phyloP scores from a whole-genome alignment of 2,113 vertebrate species.

The Coregonus clupeaformis region DNA sequence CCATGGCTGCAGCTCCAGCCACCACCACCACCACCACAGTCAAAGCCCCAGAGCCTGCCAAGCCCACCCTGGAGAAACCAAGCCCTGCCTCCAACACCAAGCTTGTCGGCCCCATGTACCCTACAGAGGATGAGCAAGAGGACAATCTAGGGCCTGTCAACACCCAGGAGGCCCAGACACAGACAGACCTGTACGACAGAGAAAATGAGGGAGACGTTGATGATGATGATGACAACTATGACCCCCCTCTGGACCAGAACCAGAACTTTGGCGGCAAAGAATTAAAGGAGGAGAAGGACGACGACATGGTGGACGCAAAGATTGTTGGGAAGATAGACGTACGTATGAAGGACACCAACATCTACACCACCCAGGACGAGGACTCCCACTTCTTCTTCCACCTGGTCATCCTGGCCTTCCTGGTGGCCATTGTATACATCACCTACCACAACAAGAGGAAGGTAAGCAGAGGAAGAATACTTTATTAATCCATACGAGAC shows the following conservation, averaged over 20 bases:
- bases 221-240: fast-evolving
- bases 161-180: fast-evolving
- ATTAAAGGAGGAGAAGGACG: not conserved
- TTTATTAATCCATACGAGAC: not conserved
- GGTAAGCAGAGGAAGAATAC: slow-evolving; percentile 69
- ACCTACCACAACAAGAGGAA: slow-evolving; percentile 98
- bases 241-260: not conserved
- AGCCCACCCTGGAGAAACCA: not conserved
- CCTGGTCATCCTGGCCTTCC: slow-evolving; percentile 87
- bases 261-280: not conserved
- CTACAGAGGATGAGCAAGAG: not conserved
- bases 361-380: slow-evolving; percentile 77
- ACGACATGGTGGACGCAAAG: not conserved
- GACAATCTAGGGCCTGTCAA: fast-evolving
- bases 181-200: not conserved
- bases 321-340: slow-evolving; percentile 48
- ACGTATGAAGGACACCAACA: slow-evolving; percentile 57
- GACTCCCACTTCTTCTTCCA: slow-evolving; percentile 97
- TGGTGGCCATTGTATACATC: slow-evolving; percentile 89
- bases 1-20: too few relatives aligned
- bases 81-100: not conserved
- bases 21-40: too few relatives aligned
- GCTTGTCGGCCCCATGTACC: not conserved
- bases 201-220: not conserved
- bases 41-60: not conserved